Percentiles rank a stretch among this genome's conserved stretches.
Conservation (phyloP, 1,140 invertebrate genomes). For the Aphaenogaster floridana region DNA sequence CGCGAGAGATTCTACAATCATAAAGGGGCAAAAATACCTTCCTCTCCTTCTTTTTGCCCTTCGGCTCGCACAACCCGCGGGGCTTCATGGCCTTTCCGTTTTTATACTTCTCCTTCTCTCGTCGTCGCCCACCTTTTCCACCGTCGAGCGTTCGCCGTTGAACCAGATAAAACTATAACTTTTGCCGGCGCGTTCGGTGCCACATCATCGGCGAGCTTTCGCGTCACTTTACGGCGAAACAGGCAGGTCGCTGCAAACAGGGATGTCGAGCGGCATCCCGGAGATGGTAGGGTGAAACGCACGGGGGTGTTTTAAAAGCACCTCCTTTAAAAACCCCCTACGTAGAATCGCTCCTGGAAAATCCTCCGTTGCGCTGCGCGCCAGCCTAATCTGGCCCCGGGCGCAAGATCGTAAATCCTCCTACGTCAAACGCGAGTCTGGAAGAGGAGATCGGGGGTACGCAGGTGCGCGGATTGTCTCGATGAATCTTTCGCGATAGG, state of each 20-base stretch:
- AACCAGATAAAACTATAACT: constrained; percentile 68
- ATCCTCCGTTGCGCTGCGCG: constrained; percentile 59
- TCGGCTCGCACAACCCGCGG: constrained; percentile 4
- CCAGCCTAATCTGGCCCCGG: constrained; percentile 73
- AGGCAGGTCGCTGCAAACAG: constrained; percentile 31
- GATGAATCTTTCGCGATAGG: constrained; percentile 76
- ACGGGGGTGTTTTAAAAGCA: constrained; percentile 66
- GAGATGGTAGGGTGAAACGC: neutral
- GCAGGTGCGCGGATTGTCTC: constrained; percentile 74
- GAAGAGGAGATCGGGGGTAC: constrained; percentile 65
- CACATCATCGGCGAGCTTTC: constrained; percentile 45
- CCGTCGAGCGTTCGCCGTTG: constrained; percentile 14
- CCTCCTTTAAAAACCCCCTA: constrained; percentile 66
- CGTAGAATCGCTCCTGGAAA: constrained; percentile 57
- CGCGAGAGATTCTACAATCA: constrained; percentile 77
- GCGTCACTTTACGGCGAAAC: constrained; percentile 49
- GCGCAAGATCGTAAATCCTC: constrained; percentile 77
- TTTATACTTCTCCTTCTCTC: constrained; percentile 55
- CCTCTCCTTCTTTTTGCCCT: constrained; percentile 34
- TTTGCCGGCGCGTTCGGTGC: constrained; percentile 54
- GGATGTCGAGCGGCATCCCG: constrained; percentile 2
- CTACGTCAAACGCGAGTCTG: constrained; percentile 71
- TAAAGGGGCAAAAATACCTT: constrained; percentile 73
- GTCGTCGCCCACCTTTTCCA: constrained; percentile 27
- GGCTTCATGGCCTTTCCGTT: constrained; percentile 49